phyloP scores from a whole-genome alignment of 2,113 vertebrate genomes.

The Aspiorhynchus laticeps region DNA sequence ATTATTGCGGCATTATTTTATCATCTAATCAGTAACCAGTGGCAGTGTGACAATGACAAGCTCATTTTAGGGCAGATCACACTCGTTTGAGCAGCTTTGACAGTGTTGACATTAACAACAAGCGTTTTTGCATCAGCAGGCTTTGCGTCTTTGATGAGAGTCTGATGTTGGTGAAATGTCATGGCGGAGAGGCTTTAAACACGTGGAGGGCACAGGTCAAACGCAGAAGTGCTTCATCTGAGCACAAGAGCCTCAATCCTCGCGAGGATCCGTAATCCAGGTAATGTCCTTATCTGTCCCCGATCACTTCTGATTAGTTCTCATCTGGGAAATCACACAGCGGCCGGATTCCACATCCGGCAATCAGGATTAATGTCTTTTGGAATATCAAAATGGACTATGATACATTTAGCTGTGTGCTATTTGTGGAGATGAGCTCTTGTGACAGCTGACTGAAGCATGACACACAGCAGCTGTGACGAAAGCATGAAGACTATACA shows the following conservation, averaged over 20 bases:
- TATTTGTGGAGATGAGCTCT: slow-evolving; percentile 35
- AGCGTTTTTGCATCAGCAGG: slow-evolving; percentile 53
- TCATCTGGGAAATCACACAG: slow-evolving; percentile 55
- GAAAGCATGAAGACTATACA: background rate
- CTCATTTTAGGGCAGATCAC: slow-evolving; percentile 11
- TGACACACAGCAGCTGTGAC: background rate
- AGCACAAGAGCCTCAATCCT: slow-evolving; percentile 49
- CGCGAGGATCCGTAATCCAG: slow-evolving; percentile 67
- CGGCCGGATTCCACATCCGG: slow-evolving; percentile 15
- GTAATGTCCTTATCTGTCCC: slow-evolving; percentile 71
- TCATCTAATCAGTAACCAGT: background rate
- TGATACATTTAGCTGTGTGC: slow-evolving; percentile 27
- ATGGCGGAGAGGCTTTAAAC: slow-evolving; percentile 65
- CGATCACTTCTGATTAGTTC: slow-evolving; percentile 71
- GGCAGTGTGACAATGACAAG: background rate
- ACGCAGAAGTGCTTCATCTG: slow-evolving; percentile 35
- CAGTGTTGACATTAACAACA: slow-evolving; percentile 64
- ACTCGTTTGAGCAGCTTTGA: slow-evolving; percentile 19
- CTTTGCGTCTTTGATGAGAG: slow-evolving; percentile 64
- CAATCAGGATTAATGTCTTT: slow-evolving; percentile 38
- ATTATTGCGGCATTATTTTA: background rate
- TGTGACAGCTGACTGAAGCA: slow-evolving; percentile 13
- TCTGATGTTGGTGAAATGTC: slow-evolving; percentile 65
- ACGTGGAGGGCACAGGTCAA: slow-evolving; percentile 31
- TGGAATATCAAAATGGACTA: slow-evolving; percentile 20